Percentiles rank a stretch among this genome's conserved stretches.
Conservation (phyloP, 2,888 invertebrate species). For the Cotesia congregata region DNA sequence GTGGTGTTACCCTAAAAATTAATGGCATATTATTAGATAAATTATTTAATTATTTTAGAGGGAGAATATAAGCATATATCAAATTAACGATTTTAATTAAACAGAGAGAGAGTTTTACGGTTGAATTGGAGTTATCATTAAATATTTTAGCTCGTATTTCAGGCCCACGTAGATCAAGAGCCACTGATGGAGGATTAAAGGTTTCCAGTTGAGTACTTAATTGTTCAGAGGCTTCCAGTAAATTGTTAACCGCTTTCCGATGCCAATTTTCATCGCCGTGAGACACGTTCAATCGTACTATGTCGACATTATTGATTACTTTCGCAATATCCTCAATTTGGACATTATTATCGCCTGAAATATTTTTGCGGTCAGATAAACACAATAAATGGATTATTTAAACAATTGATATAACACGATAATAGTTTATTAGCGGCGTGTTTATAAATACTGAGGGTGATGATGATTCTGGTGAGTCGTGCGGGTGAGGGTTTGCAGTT, state of each 20-base stretch:
- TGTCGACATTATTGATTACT: slow-evolving; percentile 52
- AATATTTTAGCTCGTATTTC: slow-evolving; percentile 58
- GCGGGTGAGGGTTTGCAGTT: slow-evolving; percentile 57
- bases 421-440: neutral
- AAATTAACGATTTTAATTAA: neutral
- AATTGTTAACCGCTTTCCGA: slow-evolving; percentile 47
- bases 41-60: too few relatives aligned
- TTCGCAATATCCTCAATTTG: slow-evolving; percentile 45
- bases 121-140: slow-evolving; percentile 46
- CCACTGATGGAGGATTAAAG: slow-evolving; percentile 70
- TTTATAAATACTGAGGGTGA: slow-evolving; percentile 71
- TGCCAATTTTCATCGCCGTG: slow-evolving; percentile 53
- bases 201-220: neutral
- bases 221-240: slow-evolving; percentile 57
- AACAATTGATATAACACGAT: neutral
- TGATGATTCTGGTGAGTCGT: slow-evolving; percentile 74
- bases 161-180: slow-evolving; percentile 55
- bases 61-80: neutral
- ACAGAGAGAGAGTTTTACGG: slow-evolving; percentile 44
- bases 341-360: slow-evolving; percentile 34
- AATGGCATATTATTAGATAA: too few relatives aligned
- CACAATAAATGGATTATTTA: neutral
- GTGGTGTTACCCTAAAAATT: neutral
- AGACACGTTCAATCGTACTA: slow-evolving; percentile 54
- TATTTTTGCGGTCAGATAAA: too few relatives aligned